phyloP scores from a whole-genome alignment of 1,140 invertebrate genomes.

The Zaprionus lachaisei region DNA sequence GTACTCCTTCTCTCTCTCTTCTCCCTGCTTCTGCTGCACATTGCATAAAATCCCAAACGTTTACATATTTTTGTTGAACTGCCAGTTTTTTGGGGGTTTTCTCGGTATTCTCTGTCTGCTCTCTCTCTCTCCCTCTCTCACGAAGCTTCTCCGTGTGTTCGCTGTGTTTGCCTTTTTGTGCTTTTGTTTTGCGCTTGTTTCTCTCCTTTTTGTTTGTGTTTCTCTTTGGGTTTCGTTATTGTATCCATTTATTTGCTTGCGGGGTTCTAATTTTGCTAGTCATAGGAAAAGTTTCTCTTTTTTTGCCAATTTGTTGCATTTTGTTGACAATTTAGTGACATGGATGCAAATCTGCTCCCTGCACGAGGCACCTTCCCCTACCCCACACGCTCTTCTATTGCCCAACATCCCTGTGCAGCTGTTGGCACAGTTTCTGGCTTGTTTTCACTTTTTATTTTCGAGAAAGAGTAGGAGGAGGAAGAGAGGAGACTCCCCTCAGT shows the following conservation, averaged over 20 bases:
- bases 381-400: neutral
- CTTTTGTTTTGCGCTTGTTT: constrained; percentile 35
- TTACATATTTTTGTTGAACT: constrained; percentile 58
- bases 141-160: constrained; percentile 50
- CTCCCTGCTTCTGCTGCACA: constrained; percentile 41
- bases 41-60: constrained; percentile 67
- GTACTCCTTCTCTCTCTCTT: neutral
- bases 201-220: constrained; percentile 6
- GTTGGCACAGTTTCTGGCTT: constrained; percentile 46
- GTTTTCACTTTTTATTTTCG: constrained; percentile 39
- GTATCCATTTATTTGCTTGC: constrained; percentile 57
- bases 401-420: constrained; percentile 10
- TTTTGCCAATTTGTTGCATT: constrained; percentile 78
- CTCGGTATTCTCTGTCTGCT: constrained; percentile 16
- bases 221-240: constrained; percentile 36
- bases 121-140: constrained; percentile 22
- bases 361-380: neutral
- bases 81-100: constrained; percentile 40
- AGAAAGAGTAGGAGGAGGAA: neutral
- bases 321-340: constrained; percentile 77
- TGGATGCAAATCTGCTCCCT: constrained; percentile 29
- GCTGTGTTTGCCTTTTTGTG: constrained; percentile 28
- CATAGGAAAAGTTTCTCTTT: constrained; percentile 59
- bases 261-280: constrained; percentile 72
- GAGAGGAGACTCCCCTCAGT: constrained; percentile 45